Evolutionary conservation across 2,888 invertebrate species (phyloP), one percentile per base, ranked within the genome.

Genomic region (Escarpia spicata): DNA sequence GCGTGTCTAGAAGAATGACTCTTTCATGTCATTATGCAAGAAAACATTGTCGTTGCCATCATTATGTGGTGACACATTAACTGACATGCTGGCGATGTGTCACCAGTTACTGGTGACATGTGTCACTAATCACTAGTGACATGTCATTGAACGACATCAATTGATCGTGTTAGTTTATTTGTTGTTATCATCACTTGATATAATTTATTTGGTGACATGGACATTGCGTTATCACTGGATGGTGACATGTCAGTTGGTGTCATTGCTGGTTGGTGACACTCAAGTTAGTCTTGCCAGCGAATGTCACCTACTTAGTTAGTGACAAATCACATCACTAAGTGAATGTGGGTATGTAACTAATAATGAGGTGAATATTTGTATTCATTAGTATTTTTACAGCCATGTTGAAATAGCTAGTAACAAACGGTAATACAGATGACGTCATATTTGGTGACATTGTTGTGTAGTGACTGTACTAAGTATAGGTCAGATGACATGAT

Each of bases 251-350:
- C 19, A 26, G 19, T 75, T 75, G 75, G 75, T 75, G 75, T 75
- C 75, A 75, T 75, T 75, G 75, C 75, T 75, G 75, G 75, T 26
- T 75, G 75, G 75, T 75, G 75, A 75, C 75, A 19, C 75, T 75
- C n/a, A 26, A 26, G 75, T 26, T 75, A 26, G 75, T 75, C 75
- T 75, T 75, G 75, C 75, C 75, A 75, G 6, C 75, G n/a, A 75
- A 26, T 75, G 75, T 75, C 19, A n/a, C 75, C 26, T 75, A 75
- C 19, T 75, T 75, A 75, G 19, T 19, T 75, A 75, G 26, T 75
- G 75, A 26, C 75, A 75, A 26, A 75, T 75, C 75, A n/a, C n/a
- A 26, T 75, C 75, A 75, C 75, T 75, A 75, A 75, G 75, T 75
- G 75, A 75, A 4, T 19, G 75, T 75, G n/a, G 75, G 26, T 26